These are phyloP conservation scores for Drosophila miranda DNA, from an alignment of 1,140 invertebrate species.

Conservation along the genomic window DNA sequence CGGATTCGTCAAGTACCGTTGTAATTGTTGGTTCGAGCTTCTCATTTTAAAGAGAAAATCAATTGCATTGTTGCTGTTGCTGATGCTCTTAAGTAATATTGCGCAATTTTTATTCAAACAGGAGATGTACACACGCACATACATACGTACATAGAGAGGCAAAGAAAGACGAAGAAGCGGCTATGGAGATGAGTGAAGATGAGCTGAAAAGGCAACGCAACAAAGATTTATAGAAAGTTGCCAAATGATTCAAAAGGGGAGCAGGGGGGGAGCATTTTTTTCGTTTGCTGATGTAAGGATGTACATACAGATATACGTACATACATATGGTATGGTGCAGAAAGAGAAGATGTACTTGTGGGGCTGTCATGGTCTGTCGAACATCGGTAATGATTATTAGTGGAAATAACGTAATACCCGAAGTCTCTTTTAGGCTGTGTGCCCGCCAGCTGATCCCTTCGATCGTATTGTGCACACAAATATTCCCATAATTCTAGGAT, in stretches of 20 bases:
- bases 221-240: constrained; percentile 33
- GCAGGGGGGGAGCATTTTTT: constrained; percentile 15
- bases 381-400: too few relatives aligned
- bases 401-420: too few relatives aligned
- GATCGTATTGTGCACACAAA: too few relatives aligned
- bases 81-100: constrained; percentile 68
- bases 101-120: constrained; percentile 76
- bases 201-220: constrained; percentile 8
- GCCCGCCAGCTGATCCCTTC: too few relatives aligned
- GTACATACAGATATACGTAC: too few relatives aligned
- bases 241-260: constrained; percentile 14
- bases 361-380: too few relatives aligned
- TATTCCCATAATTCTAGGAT: too few relatives aligned
- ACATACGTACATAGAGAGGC: constrained; percentile 3
- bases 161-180: neutral
- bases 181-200: neutral
- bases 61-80: constrained; percentile 66
- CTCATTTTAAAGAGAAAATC: constrained; percentile 60
- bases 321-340: too few relatives aligned
- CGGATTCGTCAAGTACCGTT: constrained; percentile 70
- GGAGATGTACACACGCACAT: neutral
- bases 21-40: constrained; percentile 64
- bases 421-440: too few relatives aligned
- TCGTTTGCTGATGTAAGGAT: constrained; percentile 10
- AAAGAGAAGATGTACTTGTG: too few relatives aligned